Evolutionary conservation across 1,140 invertebrate genomes (phyloP).

Genomic region (Drosophila sturtevanti): DNA sequence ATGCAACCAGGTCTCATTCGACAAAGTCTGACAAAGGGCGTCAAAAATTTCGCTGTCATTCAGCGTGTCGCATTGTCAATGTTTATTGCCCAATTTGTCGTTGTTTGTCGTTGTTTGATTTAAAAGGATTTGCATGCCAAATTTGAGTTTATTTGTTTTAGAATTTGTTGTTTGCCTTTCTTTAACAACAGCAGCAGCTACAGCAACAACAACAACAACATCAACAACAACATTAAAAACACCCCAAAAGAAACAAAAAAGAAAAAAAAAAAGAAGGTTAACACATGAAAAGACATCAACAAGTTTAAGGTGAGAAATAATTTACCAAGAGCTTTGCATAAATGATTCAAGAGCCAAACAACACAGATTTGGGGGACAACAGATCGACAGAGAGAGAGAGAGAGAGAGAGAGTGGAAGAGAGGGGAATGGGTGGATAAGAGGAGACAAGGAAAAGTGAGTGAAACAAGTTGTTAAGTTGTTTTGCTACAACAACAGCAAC

Average conservation of each 20-base stretch:
- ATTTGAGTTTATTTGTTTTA: slow-evolving; percentile 38
- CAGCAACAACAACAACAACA: not conserved
- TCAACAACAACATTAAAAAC: slow-evolving; percentile 27
- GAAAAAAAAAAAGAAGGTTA: slow-evolving; percentile 8
- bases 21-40: slow-evolving; percentile 11
- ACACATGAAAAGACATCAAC: slow-evolving; percentile 40
- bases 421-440: not conserved
- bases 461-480: slow-evolving; percentile 49
- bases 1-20: not conserved
- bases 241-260: slow-evolving; percentile 25
- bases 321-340: slow-evolving; percentile 60
- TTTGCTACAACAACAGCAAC: not conserved
- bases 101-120: slow-evolving; percentile 72
- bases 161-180: slow-evolving; percentile 24
- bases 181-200: not conserved
- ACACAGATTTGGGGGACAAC: too few relatives aligned
- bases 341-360: slow-evolving; percentile 26
- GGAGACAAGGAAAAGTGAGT: not conserved
- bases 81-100: slow-evolving; percentile 67
- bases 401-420: not conserved
- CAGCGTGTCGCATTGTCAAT: slow-evolving; percentile 56
- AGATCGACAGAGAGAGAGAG: slow-evolving; percentile 31
- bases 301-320: slow-evolving; percentile 54
- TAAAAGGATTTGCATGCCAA: slow-evolving; percentile 9
- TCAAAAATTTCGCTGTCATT: slow-evolving; percentile 63